Conservation (phyloP, 1,140 invertebrate species). For the Bombus haemorrhoidalis region DNA sequence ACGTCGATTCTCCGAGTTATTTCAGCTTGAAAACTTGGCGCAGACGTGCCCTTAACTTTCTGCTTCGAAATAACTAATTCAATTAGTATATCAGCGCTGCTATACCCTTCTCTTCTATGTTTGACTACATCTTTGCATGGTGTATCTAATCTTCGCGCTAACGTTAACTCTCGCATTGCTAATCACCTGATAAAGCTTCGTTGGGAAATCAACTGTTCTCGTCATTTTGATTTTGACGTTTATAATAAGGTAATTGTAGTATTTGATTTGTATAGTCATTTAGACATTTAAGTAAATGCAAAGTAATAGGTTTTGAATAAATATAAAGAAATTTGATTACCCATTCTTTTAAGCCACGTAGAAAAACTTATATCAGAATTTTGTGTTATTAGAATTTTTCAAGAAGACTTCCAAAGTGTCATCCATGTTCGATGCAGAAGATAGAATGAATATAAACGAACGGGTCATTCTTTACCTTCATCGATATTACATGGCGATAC, state of each 20-base stretch:
- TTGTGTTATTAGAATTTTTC: background rate
- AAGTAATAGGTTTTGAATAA: background rate
- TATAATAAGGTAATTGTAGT: too few relatives aligned
- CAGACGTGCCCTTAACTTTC: conserved; percentile 70
- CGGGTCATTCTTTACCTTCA: background rate
- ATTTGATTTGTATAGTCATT: background rate
- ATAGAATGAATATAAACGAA: background rate
- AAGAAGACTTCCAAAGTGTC: too few relatives aligned
- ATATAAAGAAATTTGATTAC: background rate
- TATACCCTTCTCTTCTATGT: conserved; percentile 24
- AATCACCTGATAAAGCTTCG: conserved; percentile 41
- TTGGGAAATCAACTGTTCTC: background rate
- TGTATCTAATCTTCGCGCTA: conserved; percentile 65
- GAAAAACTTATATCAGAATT: background rate
- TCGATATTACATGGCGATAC: background rate
- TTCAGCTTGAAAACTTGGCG: conserved; percentile 69
- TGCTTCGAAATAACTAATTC: conserved; percentile 72
- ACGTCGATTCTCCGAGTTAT: conserved; percentile 69
- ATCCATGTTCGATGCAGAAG: background rate
- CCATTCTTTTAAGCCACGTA: background rate
- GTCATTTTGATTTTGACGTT: background rate
- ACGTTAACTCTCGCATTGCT: conserved; percentile 58
- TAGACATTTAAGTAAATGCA: background rate
- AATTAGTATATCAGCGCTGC: conserved; percentile 68
- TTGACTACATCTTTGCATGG: conserved; percentile 64